Percentiles rank a stretch among this genome's conserved stretches.
These are phyloP conservation scores for Nemopilema nomurai DNA, from an alignment of 30 jellyfish, hydroid and myxozoan genomes.

Conservation along the genomic window DNA sequence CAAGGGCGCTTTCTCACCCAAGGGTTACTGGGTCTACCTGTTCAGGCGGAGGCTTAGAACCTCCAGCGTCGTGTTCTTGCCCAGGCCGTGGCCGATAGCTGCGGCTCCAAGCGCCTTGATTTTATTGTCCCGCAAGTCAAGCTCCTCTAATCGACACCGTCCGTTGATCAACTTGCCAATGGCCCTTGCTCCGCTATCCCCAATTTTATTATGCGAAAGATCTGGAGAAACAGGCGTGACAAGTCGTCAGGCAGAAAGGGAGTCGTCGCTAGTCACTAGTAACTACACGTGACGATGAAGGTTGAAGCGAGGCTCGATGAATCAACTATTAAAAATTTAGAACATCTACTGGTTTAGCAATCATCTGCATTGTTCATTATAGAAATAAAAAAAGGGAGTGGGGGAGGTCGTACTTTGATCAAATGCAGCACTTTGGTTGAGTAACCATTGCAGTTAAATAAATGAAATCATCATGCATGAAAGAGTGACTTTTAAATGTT, in stretches of 20 bases:
- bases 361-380: too few relatives aligned
- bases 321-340: too few relatives aligned
- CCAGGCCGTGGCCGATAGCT: slow-evolving; percentile 94
- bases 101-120: slow-evolving; percentile 87
- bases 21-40: slow-evolving; percentile 39
- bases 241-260: not conserved
- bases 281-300: too few relatives aligned
- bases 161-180: slow-evolving; percentile 88
- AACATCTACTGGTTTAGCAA: too few relatives aligned
- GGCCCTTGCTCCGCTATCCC: slow-evolving; percentile 97
- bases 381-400: too few relatives aligned
- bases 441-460: too few relatives aligned
- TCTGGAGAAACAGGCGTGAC: slow-evolving; percentile 65
- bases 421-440: too few relatives aligned
- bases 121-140: slow-evolving; percentile 79
- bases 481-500: too few relatives aligned
- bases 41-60: slow-evolving; percentile 73
- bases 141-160: slow-evolving; percentile 72
- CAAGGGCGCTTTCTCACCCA: not conserved
- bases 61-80: slow-evolving; percentile 77
- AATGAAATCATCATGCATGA: too few relatives aligned
- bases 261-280: too few relatives aligned
- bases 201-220: slow-evolving; percentile 85
- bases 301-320: too few relatives aligned
- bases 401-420: too few relatives aligned